phyloP scores from a whole-genome alignment of 1,140 invertebrate species.

The Cryptotermes secundus region DNA sequence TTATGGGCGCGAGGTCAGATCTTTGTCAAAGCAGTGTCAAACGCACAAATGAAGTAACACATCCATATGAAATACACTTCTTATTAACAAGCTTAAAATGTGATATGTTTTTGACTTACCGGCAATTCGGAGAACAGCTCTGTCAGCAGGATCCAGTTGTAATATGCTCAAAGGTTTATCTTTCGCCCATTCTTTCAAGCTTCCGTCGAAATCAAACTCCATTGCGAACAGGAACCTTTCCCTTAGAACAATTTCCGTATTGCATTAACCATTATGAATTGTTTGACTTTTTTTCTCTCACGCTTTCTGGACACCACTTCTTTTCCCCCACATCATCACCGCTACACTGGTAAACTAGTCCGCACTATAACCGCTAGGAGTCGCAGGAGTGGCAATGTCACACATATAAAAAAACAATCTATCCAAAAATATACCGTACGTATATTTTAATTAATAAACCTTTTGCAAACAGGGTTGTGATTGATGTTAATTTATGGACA shows the following conservation, averaged over 20 bases:
- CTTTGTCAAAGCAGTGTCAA: background rate
- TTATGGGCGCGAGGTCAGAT: too few relatives aligned
- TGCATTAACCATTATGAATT: background rate
- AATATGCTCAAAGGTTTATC: slow-evolving; percentile 94
- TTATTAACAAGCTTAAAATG: background rate
- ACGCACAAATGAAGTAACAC: background rate
- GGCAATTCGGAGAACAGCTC: slow-evolving; percentile 92
- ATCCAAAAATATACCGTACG: background rate
- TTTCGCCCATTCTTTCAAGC: slow-evolving; percentile 92
- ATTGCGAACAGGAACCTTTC: slow-evolving; percentile 48
- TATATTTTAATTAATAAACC: background rate
- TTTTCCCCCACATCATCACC: background rate
- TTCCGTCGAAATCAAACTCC: slow-evolving; percentile 81
- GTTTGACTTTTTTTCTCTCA: background rate
- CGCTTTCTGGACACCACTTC: background rate
- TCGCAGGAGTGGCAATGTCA: background rate
- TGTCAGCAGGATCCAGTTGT: slow-evolving; percentile 90
- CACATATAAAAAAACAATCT: background rate
- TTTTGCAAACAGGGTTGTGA: background rate
- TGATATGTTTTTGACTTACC: slow-evolving; percentile 62
- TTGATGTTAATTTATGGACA: background rate
- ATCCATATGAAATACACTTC: background rate
- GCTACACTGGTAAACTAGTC: slow-evolving; percentile 11
- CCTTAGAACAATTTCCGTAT: background rate
- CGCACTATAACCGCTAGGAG: background rate